These are phyloP conservation scores for Coremacera marginata DNA, from an alignment of 2,888 invertebrate genomes.

Conservation along the genomic window DNA sequence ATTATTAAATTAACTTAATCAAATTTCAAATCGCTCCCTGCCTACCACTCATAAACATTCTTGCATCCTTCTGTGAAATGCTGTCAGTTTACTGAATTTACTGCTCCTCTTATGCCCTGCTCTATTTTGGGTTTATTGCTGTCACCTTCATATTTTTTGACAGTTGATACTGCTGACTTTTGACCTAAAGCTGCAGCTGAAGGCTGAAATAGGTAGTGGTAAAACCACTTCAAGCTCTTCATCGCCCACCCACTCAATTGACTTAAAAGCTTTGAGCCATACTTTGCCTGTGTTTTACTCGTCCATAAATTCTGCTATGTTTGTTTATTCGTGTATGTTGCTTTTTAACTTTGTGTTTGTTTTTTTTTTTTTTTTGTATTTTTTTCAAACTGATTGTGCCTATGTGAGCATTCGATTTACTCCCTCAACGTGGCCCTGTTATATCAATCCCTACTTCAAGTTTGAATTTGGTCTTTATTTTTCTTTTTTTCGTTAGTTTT, in stretches of 20 bases:
- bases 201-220: neutral
- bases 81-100: neutral
- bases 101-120: neutral
- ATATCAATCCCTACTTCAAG: too few species aligned
- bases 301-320: neutral
- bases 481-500: too few species aligned
- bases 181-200: slow-evolving; percentile 8
- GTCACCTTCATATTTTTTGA: slow-evolving; percentile 18
- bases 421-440: too few species aligned
- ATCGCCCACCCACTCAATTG: neutral
- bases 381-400: too few species aligned
- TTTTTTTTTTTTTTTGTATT: too few species aligned
- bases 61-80: too few species aligned
- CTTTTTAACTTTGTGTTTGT: neutral
- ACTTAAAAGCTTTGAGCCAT: neutral
- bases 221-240: neutral
- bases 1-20: too few species aligned
- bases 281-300: neutral
- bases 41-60: too few species aligned
- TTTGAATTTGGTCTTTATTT: too few species aligned
- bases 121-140: neutral
- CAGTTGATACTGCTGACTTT: slow-evolving; percentile 16
- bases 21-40: too few species aligned
- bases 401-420: too few species aligned
- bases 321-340: neutral